Percentiles rank a stretch among this genome's conserved stretches.
Evolutionary conservation across 2,113 vertebrate species (phyloP).

Genomic region (Piaya cayana): DNA sequence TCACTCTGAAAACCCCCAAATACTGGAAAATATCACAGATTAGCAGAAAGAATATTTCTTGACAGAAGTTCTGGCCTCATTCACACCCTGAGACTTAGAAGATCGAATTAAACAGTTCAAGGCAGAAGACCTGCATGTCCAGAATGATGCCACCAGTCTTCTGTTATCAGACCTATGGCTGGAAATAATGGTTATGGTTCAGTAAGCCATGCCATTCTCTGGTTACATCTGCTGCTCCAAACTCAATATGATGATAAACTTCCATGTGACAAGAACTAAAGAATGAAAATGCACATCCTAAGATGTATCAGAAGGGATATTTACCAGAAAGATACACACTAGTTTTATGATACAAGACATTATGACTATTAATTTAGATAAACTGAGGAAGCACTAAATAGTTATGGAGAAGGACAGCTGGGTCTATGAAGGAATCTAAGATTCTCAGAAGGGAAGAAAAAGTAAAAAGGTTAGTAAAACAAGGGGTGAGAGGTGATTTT

Average conservation of each 20-base stretch:
- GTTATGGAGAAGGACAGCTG: not conserved
- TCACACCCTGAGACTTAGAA: not conserved
- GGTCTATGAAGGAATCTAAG: not conserved
- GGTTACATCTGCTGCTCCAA: not conserved
- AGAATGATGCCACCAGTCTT: not conserved
- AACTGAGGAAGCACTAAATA: not conserved
- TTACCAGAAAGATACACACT: not conserved
- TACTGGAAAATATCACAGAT: not conserved
- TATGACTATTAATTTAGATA: not conserved
- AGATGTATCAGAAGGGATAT: not conserved
- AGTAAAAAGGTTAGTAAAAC: not conserved
- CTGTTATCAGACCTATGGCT: not conserved
- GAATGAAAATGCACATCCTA: not conserved
- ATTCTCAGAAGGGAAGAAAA: not conserved
- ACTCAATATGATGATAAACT: not conserved
- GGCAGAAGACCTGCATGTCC: not conserved
- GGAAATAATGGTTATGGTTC: not conserved
- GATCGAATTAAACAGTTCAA: not conserved
- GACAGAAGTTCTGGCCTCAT: not conserved
- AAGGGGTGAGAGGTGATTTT: not conserved
- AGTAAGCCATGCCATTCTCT: not conserved
- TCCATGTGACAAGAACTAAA: not conserved
- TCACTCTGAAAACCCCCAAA: no score
- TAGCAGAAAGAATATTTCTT: not conserved
- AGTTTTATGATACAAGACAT: not conserved